Evolutionary conservation across 1,140 invertebrate species (phyloP), one percentile per base, ranked within the genome.

Genomic region (Panagrolaimus sp.): DNA sequence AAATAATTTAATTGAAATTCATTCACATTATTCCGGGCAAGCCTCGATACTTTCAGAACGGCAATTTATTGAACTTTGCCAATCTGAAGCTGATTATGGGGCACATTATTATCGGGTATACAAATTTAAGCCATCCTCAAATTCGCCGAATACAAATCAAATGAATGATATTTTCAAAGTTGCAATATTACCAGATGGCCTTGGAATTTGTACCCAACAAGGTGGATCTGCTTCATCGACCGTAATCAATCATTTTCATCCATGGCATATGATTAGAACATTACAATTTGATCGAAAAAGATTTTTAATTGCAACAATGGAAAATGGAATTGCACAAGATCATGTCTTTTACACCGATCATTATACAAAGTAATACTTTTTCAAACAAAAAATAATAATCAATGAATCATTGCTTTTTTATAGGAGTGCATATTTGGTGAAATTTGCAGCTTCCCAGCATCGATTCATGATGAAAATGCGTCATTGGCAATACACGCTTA

Each of bases 361-460:
- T 69, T 78, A 38, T 73, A 46, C 52, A 17, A 73, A 72, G 32
- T 38, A 4, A 38, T 38, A 4, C 2, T 38, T 4, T 38, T 38
- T 38, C n/a, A n/a, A n/a, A n/a, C n/a, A n/a, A n/a, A n/a, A 38
- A 38, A 38, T 38, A 38, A 38, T n/a, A 38, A 38, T 38, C 32
- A 38, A 38, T 38, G 2, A 38, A 38, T 38, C 7, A 38, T 38
- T 4, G 32, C 32, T 38, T 38, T 38, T 7, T 38, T 38, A 7
- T 38, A 38, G 32, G 72, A 83, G 84, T 14, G 74, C 77, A 43
- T 86, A 86, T 74, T 72, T 86, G 65, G 77, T 86, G 10, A 79
- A 84, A 73, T 84, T 86, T 70, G 84, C 84, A n/a, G 85, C 85
- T 48, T 78, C 80, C n/a, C 85, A 86, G 69, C 85, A 86, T 73